A percentile compares a stretch with the other conserved stretches of the same genome.
Evolutionary conservation across 2,113 vertebrate genomes (phyloP).

Genomic region (Periophthalmodon schlosseri): DNA sequence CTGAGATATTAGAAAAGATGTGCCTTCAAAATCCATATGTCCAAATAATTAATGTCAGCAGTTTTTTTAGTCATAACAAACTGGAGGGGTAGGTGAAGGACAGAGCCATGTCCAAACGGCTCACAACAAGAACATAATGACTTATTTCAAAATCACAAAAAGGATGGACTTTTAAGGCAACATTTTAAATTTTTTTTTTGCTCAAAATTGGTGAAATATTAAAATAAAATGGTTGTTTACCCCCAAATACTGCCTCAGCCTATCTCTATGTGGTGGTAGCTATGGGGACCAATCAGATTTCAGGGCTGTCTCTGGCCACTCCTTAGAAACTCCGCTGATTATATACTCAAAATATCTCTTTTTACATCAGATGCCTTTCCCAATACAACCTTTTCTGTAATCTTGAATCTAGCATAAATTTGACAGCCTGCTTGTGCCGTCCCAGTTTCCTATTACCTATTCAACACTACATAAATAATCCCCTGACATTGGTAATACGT

Average conservation of each 20-base stretch:
- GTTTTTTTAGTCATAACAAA: not conserved
- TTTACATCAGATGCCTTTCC: not conserved
- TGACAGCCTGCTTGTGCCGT: too few species aligned
- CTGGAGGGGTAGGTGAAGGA: not conserved
- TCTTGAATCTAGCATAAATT: not conserved
- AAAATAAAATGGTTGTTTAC: too few species aligned
- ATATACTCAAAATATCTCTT: too few species aligned
- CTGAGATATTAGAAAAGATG: not conserved
- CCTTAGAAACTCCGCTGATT: too few species aligned
- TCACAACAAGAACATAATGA: not conserved
- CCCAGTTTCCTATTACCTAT: not conserved
- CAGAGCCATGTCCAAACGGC: not conserved
- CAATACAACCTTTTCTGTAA: not conserved
- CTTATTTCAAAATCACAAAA: not conserved
- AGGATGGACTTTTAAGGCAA: too few species aligned
- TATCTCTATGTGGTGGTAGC: too few species aligned
- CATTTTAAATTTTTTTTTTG: too few species aligned
- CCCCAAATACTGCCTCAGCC: too few species aligned
- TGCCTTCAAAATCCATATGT: not conserved
- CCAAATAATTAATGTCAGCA: not conserved
- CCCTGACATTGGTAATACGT: not conserved
- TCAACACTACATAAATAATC: not conserved
- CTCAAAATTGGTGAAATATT: too few species aligned
- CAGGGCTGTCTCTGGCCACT: too few species aligned
- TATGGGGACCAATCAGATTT: too few species aligned